A percentile compares a stretch with the other conserved stretches of the same genome.
phyloP scores from a whole-genome alignment of 2,888 invertebrate genomes.

The Rhamphomyia laevipes region DNA sequence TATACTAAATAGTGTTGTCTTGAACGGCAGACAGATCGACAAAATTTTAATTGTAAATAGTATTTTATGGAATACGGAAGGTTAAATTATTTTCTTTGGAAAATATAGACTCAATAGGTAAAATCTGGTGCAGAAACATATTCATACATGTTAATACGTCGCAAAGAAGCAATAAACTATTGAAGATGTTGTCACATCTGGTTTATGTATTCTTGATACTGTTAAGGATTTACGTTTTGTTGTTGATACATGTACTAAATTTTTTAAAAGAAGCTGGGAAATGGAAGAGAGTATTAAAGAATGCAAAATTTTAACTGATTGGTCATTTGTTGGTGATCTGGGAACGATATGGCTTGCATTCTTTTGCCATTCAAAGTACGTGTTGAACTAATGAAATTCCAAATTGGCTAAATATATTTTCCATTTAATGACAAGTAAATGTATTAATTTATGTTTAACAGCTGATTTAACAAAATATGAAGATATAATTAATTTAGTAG shows the following conservation, averaged over 20 bases:
- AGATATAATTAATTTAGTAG: conserved; percentile 60
- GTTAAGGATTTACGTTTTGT: conserved; percentile 57
- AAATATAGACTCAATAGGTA: too few relatives aligned
- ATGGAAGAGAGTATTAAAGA: conserved; percentile 47
- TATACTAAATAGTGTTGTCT: too few relatives aligned
- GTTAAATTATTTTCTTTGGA: too few relatives aligned
- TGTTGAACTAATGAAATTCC: conserved; percentile 46
- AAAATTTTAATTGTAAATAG: too few relatives aligned
- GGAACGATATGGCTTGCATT: conserved; percentile 40
- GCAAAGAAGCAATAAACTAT: conserved; percentile 87
- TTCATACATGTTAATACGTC: conserved; percentile 85
- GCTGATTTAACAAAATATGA: conserved; percentile 65
- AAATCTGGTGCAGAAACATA: too few relatives aligned
- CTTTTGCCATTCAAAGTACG: conserved; percentile 49
- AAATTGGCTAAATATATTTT: conserved; percentile 56
- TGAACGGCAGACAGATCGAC: too few relatives aligned
- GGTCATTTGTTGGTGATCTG: conserved; percentile 28
- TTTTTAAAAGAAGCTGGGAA: conserved; percentile 51
- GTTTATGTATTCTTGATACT: conserved; percentile 87
- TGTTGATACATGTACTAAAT: conserved; percentile 52
- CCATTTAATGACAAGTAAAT: conserved; percentile 67
- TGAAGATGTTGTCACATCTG: conserved; percentile 91
- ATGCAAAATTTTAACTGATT: conserved; percentile 44
- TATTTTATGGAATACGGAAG: too few relatives aligned
- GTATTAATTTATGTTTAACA: conserved; percentile 82